phyloP scores from a whole-genome alignment of 1,140 invertebrate genomes.

The Euglossa dilemma region DNA sequence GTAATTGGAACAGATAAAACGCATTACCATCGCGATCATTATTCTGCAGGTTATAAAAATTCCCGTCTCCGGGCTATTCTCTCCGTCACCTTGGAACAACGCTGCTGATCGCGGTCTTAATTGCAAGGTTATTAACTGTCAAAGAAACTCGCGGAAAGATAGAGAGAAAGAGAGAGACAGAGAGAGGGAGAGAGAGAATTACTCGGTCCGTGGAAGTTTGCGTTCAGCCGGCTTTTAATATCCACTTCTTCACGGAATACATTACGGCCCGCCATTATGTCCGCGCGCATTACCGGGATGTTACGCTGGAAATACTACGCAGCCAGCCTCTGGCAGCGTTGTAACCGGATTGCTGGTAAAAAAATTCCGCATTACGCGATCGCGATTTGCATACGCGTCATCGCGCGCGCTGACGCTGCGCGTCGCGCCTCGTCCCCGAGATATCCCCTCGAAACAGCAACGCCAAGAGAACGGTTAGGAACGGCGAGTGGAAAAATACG shows the following conservation, averaged over 20 bases:
- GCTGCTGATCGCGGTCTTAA: constrained; percentile 5
- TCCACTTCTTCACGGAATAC: constrained; percentile 6
- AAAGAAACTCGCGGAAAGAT: not conserved
- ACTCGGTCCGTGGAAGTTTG: constrained; percentile 6
- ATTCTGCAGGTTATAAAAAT: too few species aligned
- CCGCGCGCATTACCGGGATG: constrained; percentile 25
- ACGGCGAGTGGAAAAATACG: accelerated
- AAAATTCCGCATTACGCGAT: constrained; percentile 17
- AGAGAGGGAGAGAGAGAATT: not conserved
- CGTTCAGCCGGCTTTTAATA: constrained; percentile 28
- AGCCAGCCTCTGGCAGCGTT: not conserved
- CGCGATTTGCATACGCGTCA: constrained; percentile 14
- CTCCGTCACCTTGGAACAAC: not conserved
- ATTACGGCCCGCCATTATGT: constrained; percentile 30
- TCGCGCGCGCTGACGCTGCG: too few species aligned
- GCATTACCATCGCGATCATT: too few species aligned
- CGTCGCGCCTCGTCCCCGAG: too few species aligned
- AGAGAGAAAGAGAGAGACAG: not conserved
- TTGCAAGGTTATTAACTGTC: not conserved
- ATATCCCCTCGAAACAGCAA: too few species aligned
- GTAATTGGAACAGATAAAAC: too few species aligned
- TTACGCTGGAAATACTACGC: constrained; percentile 32
- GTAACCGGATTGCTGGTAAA: not conserved
- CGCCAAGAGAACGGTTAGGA: too few species aligned
- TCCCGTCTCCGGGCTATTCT: too few species aligned